Conservation (phyloP, 1,140 invertebrate species). For the Octopus sinensis region DNA sequence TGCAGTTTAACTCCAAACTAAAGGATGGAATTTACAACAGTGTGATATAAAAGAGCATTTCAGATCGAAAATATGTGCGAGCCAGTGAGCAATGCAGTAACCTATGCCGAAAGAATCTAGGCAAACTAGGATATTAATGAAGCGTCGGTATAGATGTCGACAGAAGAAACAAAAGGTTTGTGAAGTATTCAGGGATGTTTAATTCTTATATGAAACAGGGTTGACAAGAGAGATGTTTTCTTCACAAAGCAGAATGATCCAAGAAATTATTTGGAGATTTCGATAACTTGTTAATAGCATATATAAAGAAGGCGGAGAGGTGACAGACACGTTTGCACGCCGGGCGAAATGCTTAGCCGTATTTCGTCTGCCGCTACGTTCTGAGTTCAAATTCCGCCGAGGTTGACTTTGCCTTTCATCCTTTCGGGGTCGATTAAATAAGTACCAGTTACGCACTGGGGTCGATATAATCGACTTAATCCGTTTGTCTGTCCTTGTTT, state of each 20-base stretch:
- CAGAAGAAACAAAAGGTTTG: neutral
- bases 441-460: no score
- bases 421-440: no score
- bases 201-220: neutral
- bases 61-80: neutral
- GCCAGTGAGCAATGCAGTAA: conserved; percentile 7
- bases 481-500: no score
- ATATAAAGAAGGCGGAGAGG: no score
- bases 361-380: no score
- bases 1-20: neutral
- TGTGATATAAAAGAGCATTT: conserved; percentile 8
- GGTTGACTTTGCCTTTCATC: no score
- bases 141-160: neutral
- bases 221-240: neutral
- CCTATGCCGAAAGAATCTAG: conserved; percentile 1
- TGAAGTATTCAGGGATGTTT: neutral
- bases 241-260: neutral
- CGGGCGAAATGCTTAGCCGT: no score
- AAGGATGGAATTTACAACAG: neutral
- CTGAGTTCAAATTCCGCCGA: no score
- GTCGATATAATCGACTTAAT: no score
- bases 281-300: neutral
- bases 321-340: no score
- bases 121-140: neutral
- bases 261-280: conserved; percentile 3